Base-by-base conservation (phyloP, 2,888 invertebrate species). In the Phymatocera aterrima region DNA sequence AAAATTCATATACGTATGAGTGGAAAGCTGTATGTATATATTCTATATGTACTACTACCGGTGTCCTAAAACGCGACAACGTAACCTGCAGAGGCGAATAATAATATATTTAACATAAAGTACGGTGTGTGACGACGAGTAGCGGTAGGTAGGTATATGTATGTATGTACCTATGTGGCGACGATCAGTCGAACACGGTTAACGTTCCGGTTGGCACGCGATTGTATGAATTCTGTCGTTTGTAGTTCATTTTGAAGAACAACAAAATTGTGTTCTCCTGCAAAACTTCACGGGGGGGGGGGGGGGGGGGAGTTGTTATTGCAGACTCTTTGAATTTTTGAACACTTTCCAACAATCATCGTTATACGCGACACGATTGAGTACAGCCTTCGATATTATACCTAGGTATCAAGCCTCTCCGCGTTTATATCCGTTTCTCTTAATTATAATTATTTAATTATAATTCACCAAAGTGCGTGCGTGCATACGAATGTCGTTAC, bases 401-500 rank as follows among this genome's bases (percentile, higher is more conserved):
- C n/a, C n/a, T 12, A 51, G n/a, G 51, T 51, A 12, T 15, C 1
- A 51, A 15, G 15, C 3, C 1, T 15, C 51, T 3, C 51, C 12
- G 18, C 51, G 51, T n/a, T 51, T 51, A n/a, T 34, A 18, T 28
- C 46, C n/a, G n/a, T 46, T 43, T n/a, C 18, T 64, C 34, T 64
- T 64, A 18, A 28, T n/a, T n/a, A n/a, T n/a, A n/a, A n/a, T n/a
- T n/a, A n/a, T 68, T 68, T 68, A 68, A 68, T 68, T 68, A 68
- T 68, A 68, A 68, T 68, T 68, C 46, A 28, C 15, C 68, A 68
- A 68, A 68, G 68, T 68, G 68, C 43, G 40, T 40, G 64, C 34
- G 60, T 60, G 10, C 18, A 34, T n/a, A n/a, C n/a, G n/a, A n/a
- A 18, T 10, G 8, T 3, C 21, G 34, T 61, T 4, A 15, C 37